These are phyloP conservation scores for Larimichthys crocea DNA, from an alignment of 2,113 vertebrate genomes.

Conservation along the genomic window DNA sequence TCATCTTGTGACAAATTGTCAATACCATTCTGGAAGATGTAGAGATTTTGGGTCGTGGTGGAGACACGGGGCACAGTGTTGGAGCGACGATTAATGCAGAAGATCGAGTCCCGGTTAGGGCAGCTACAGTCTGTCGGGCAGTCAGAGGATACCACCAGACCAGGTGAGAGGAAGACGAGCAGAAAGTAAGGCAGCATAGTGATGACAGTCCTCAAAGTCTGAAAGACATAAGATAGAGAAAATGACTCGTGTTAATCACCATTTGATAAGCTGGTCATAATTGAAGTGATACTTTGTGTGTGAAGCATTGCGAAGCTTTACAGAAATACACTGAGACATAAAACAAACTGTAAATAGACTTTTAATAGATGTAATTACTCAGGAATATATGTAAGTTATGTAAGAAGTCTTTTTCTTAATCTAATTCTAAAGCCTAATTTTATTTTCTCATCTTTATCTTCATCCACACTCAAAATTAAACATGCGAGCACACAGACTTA, in stretches of 20 bases:
- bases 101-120: slow-evolving; percentile 10
- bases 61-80: slow-evolving; percentile 85
- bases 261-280: neutral
- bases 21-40: slow-evolving; percentile 90
- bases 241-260: slow-evolving; percentile 13
- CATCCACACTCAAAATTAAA: neutral
- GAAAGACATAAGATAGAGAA: slow-evolving; percentile 51
- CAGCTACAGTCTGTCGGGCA: slow-evolving; percentile 81
- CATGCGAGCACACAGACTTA: neutral
- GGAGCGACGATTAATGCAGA: slow-evolving; percentile 74
- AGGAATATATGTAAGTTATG: neutral
- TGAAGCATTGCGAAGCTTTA: neutral
- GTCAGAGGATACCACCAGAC: slow-evolving; percentile 54
- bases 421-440: neutral
- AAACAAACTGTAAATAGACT: neutral
- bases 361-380: neutral
- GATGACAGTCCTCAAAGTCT: slow-evolving; percentile 48
- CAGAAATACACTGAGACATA: neutral
- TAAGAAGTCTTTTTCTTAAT: neutral
- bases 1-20: slow-evolving; percentile 81
- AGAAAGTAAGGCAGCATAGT: slow-evolving; percentile 70
- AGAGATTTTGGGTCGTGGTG: slow-evolving; percentile 82
- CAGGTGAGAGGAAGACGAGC: slow-evolving; percentile 67
- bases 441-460: neutral
- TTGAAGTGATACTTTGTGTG: neutral